These are phyloP conservation scores for Globodera rostochiensis DNA, from an alignment of 1,140 invertebrate genomes.

Conservation along the genomic window DNA sequence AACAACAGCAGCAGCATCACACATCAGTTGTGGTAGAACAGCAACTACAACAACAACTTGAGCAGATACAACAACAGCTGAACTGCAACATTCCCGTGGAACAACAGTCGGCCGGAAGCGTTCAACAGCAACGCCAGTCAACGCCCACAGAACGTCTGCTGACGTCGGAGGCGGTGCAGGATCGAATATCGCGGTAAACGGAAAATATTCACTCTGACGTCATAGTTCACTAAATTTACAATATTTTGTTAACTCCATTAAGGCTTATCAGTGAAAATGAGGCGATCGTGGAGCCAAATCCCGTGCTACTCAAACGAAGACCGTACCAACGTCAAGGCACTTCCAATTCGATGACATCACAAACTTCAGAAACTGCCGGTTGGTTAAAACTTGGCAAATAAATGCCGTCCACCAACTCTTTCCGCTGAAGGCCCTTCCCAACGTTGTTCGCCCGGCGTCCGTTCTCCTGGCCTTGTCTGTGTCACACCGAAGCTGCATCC, in stretches of 20 bases:
- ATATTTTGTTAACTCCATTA: background rate
- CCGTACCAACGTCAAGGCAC: constrained; percentile 54
- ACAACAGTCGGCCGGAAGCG: constrained; percentile 5
- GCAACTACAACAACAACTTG: background rate
- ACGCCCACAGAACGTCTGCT: constrained; percentile 23
- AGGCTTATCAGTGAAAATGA: constrained; percentile 54
- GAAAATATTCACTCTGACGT: background rate
- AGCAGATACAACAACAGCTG: constrained; percentile 13
- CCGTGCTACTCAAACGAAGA: constrained; percentile 53
- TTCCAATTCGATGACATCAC: constrained; percentile 55
- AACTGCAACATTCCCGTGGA: background rate
- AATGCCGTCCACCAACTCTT: background rate
- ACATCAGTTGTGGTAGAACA: constrained; percentile 1
- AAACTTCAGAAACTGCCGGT: constrained; percentile 49
- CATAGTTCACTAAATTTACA: background rate
- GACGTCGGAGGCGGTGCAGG: constrained; percentile 42
- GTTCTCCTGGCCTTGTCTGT: constrained; percentile 42
- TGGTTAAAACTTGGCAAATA: background rate
- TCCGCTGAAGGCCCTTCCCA: constrained; percentile 34
- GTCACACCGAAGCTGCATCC: constrained; percentile 42
- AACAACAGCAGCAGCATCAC: constrained; percentile 2
- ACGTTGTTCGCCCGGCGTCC: constrained; percentile 39
- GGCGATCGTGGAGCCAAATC: constrained; percentile 55
- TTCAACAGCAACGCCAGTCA: constrained; percentile 30
- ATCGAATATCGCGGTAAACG: constrained; percentile 47